Conservation (phyloP, 35 echinoderm and acorn worm species). For the Ptychodera flava region DNA sequence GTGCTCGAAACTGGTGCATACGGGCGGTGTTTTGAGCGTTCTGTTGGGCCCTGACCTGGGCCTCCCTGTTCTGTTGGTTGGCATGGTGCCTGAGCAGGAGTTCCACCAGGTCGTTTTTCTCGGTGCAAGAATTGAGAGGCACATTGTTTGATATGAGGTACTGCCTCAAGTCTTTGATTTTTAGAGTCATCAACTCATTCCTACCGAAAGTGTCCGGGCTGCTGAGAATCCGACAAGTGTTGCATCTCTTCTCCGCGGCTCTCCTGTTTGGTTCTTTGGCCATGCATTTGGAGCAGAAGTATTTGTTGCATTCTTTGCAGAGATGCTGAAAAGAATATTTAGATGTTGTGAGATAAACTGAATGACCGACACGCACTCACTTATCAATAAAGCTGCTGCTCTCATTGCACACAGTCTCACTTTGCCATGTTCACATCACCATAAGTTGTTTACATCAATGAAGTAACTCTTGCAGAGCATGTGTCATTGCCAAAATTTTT, state of each 20-base stretch:
- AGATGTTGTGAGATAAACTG: no score
- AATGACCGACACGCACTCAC: no score
- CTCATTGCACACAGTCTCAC: no score
- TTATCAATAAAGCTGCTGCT: no score
- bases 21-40: background rate
- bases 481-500: no score
- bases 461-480: no score
- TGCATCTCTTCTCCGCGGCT: background rate
- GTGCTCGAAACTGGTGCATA: background rate
- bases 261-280: background rate
- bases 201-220: background rate
- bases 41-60: no score
- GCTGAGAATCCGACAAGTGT: background rate
- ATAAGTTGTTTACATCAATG: no score
- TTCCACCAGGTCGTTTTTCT: slow-evolving; percentile 12
- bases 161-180: slow-evolving; percentile 4
- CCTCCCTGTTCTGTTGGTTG: background rate
- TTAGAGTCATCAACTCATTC: slow-evolving; percentile 5
- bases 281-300: slow-evolving; percentile 13
- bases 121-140: background rate
- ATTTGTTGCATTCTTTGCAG: background rate
- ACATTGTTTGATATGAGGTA: background rate
- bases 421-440: no score
- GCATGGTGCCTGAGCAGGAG: background rate
- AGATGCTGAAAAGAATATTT: slow-evolving; percentile 8